These are phyloP conservation scores for Eucera pruinosa DNA, from an alignment of 2,888 invertebrate species.

Conservation along the genomic window DNA sequence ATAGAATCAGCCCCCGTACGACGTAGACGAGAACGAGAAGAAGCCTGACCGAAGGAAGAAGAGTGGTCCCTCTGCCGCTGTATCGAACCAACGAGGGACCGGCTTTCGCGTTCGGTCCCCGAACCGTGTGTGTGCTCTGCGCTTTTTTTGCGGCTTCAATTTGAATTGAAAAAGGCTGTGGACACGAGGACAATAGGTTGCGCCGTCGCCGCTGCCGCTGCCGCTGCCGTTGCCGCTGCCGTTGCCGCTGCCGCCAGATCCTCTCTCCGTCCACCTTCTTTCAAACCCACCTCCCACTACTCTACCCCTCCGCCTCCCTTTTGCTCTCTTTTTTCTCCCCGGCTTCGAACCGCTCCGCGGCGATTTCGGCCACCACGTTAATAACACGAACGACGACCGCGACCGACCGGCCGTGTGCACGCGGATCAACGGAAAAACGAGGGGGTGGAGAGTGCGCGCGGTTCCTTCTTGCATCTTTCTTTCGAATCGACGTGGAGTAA, in stretches of 20 bases:
- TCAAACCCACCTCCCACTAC: conserved; percentile 54
- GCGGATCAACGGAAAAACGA: background rate
- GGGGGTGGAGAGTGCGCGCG: background rate
- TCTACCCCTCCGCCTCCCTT: background rate
- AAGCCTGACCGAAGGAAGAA: conserved; percentile 55
- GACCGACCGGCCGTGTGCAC: background rate
- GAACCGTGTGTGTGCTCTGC: conserved; percentile 76
- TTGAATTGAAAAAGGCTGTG: conserved; percentile 83
- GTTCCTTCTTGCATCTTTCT: conserved; percentile 52
- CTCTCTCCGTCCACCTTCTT: conserved; percentile 50
- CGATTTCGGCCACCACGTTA: conserved; percentile 36
- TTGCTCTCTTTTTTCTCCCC: conserved; percentile 24
- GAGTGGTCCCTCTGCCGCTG: conserved; percentile 43
- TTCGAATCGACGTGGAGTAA: conserved; percentile 18
- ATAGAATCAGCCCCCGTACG: conserved; percentile 81
- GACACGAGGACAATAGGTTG: conserved; percentile 83
- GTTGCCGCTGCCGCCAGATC: conserved; percentile 64
- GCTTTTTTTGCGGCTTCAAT: conserved; percentile 82
- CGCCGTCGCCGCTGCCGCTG: conserved; percentile 69
- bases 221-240: no score
- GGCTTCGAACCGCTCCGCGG: no score
- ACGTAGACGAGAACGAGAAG: conserved; percentile 70
- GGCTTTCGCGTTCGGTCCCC: conserved; percentile 69
- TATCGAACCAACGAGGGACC: conserved; percentile 65
- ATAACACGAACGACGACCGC: conserved; percentile 30